Base-by-base conservation (phyloP, 2,113 vertebrate genomes). In the Corythornis vintsioides region DNA sequence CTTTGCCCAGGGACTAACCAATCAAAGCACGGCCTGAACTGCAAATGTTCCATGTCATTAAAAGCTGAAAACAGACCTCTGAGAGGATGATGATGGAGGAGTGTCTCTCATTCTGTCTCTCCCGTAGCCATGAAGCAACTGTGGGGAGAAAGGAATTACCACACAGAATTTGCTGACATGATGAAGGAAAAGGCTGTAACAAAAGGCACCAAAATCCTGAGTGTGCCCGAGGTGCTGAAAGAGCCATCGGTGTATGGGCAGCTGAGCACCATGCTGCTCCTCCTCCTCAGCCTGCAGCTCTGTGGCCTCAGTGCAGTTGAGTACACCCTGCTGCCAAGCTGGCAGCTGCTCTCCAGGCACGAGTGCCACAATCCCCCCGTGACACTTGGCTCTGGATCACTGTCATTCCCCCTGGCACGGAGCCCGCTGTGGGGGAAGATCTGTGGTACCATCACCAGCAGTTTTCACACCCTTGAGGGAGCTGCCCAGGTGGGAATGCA, bases 301-400 rank as follows among this genome's bases (percentile, higher is more conserved):
- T 98, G 97, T 91, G 98, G 98, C 92, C 97, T 98, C 74, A 98
- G 97, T 71, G 98, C 98, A 78, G 98, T 98, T 97, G 90, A 96
- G 94, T 96, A 90, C 21, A 57, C n/a, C 24, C 60, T 38, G 2
- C 42, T 79, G 55, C 71, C 48, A 15, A 38, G 26, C 69, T 73
- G 53, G 40, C 1, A 55, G 55, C 64, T 79, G 18, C 72, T 80
- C 0, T 38, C 47, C n/a, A n/a, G 14, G 43, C 43, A 6, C 1
- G 63, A 91, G 40, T 4, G 1, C 43, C 25, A 19, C 29, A 26
- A 9, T 35, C 67, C 40, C 33, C 75, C 8, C 28, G 35, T 59
- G 52, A 14, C 48, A 45, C 33, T 83, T 86, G 65, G 35, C 42
- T 71, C 60, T 80, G 42, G 11, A n/a, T 57, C 35, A 43, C 1